phyloP scores from a whole-genome alignment of 2,113 vertebrate species.

The Greenwoodochromis staneri region DNA sequence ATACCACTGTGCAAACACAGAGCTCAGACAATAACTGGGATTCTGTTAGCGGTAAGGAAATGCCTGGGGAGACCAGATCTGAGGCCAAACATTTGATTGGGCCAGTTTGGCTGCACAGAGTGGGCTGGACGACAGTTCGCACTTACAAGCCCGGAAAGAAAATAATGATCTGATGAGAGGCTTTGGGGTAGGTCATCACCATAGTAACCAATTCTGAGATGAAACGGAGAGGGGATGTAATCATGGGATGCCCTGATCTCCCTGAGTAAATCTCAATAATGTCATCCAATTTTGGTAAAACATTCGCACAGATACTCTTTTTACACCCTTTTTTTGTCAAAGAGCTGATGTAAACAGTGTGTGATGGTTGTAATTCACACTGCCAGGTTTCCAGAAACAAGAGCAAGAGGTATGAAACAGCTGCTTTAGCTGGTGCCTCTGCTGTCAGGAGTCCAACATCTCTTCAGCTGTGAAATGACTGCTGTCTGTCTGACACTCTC shows the following conservation, averaged over 20 bases:
- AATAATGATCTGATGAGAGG: conserved; percentile 37
- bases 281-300: background rate
- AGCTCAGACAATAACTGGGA: background rate
- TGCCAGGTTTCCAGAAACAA: background rate
- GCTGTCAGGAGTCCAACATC: background rate
- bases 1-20: background rate
- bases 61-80: background rate
- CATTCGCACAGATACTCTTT: background rate
- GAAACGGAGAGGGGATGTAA: background rate
- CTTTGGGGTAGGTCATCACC: background rate
- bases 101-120: background rate
- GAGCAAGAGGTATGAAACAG: background rate
- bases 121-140: background rate
- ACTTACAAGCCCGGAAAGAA: background rate
- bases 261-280: background rate
- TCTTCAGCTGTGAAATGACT: conserved; percentile 10
- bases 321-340: background rate
- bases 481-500: background rate
- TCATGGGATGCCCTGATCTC: conserved; percentile 1
- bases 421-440: background rate
- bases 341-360: background rate
- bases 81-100: conserved; percentile 27
- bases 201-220: conserved; percentile 14
- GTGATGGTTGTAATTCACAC: background rate
- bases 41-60: background rate